Percentiles rank a stretch among this genome's conserved stretches.
These are phyloP conservation scores for Falco peregrinus DNA, from an alignment of 2,797 vertebrate species.

Conservation along the genomic window DNA sequence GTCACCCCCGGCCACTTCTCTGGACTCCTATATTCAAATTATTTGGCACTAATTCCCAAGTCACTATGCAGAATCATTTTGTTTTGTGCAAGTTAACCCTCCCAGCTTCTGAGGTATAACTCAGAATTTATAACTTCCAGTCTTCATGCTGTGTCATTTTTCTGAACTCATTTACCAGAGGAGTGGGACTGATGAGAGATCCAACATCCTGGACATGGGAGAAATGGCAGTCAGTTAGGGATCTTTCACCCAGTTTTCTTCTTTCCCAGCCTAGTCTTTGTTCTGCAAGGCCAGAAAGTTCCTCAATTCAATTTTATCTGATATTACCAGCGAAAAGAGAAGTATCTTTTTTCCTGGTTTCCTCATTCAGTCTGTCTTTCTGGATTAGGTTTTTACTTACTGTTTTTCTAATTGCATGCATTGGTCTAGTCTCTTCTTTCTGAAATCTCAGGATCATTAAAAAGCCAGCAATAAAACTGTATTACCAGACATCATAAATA, in stretches of 20 bases:
- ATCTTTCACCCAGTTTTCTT: not conserved
- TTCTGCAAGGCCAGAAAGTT: not conserved
- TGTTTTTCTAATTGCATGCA: not conserved
- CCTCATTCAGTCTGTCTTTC: not conserved
- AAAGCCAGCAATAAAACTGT: not conserved
- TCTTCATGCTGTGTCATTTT: not conserved
- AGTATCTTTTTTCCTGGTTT: not conserved
- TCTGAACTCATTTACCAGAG: not conserved
- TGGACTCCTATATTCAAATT: not conserved
- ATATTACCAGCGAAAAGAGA: not conserved
- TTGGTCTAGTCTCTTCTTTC: not conserved
- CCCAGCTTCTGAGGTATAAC: not conserved
- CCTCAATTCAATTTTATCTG: not conserved
- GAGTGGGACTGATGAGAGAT: not conserved
- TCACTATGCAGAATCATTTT: not conserved
- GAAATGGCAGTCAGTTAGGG: not conserved
- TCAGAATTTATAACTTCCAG: not conserved
- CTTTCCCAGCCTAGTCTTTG: not conserved
- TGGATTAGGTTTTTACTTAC: not conserved
- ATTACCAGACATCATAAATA: not conserved
- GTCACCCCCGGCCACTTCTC: not conserved
- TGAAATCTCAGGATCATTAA: not conserved
- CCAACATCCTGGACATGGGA: rapidly evolving
- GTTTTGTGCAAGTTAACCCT: not conserved
- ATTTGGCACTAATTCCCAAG: not conserved